Evolutionary conservation across 2,888 invertebrate genomes (phyloP), one percentile per base, ranked within the genome.

Genomic region (Exephanes ischioxanthus): DNA sequence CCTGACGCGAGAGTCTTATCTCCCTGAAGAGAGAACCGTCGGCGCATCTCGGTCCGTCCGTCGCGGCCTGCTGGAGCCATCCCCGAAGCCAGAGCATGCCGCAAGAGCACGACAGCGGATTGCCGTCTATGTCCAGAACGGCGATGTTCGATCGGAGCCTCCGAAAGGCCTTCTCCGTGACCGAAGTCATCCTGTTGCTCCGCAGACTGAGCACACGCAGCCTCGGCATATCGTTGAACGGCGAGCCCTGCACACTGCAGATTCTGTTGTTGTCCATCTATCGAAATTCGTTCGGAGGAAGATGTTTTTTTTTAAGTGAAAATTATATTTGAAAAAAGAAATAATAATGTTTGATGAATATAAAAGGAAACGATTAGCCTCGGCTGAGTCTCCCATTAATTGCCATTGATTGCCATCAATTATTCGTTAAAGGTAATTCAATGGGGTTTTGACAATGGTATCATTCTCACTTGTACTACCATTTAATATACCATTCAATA

Each of bases 161-260:
- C 83, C 96, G 95, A 91, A 98, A 97, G 0, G 96, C 96, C 33
- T 95, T 95, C 93, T 98, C 98, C 2, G 96, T 95, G 85, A 98
- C 95, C 4, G 96, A 95, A 77, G 96, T 95, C 93, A 98, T 95
- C 89, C 96, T 96, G 93, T 98, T 98, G 91, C 97, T 96, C 75
- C 96, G 95, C 91, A 98, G 93, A 48, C 97, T 97, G 30, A 98
- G 95, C 26, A 98, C 96, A 88, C 97, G 96, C n/a, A 98, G 93
- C 81, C 98, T 95, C 2, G 97, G 97, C 98, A 98, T 98, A 37
- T 96, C 96, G 91, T 97, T 96, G 93, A 98, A 98, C 1, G 97
- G 97, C 41, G 96, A 95, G 3, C 97, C 97, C 90, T 96, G 96
- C 75, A 98, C 96, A 70, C 96, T 95, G 92, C 98, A 98, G 89